Evolutionary conservation across 1,140 invertebrate genomes (phyloP).

Genomic region (Neodiprion fabricii): DNA sequence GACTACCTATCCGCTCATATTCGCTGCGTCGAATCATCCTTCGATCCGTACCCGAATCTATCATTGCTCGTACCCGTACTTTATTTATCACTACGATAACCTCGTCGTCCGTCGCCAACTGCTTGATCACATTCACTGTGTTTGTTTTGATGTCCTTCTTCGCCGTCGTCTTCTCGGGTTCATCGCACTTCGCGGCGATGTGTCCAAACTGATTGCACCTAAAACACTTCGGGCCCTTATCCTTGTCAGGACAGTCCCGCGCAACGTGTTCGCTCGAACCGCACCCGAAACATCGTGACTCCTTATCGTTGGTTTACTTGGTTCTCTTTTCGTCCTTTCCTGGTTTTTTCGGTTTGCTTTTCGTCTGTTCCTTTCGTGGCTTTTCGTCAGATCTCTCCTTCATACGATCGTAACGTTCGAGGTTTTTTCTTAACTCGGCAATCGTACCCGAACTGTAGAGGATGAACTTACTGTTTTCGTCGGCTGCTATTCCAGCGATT

Average conservation of each 20-base stretch:
- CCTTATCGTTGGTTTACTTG: not conserved
- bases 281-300: slow-evolving; percentile 20
- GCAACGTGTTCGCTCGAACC: slow-evolving; percentile 21
- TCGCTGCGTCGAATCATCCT: not conserved
- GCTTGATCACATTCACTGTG: not conserved
- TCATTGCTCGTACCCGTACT: not conserved
- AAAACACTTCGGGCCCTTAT: slow-evolving; percentile 32
- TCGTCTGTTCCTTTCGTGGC: not conserved
- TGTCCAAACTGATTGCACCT: slow-evolving; percentile 26
- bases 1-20: slow-evolving; percentile 10
- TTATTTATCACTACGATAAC: not conserved
- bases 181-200: slow-evolving; percentile 17
- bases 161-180: not conserved
- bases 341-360: not conserved
- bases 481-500: slow-evolving; percentile 11
- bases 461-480: slow-evolving; percentile 22
- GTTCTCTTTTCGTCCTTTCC: not conserved
- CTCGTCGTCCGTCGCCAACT: slow-evolving; percentile 1
- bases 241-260: slow-evolving; percentile 20
- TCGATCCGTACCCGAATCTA: slow-evolving; percentile 6
- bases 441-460: slow-evolving; percentile 23
- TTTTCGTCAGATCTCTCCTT: not conserved
- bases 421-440: slow-evolving; percentile 18
- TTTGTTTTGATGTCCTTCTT: not conserved
- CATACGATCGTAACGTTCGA: not conserved